Base-by-base conservation (phyloP, 2,888 invertebrate species). In the Ephialtes manifestator region DNA sequence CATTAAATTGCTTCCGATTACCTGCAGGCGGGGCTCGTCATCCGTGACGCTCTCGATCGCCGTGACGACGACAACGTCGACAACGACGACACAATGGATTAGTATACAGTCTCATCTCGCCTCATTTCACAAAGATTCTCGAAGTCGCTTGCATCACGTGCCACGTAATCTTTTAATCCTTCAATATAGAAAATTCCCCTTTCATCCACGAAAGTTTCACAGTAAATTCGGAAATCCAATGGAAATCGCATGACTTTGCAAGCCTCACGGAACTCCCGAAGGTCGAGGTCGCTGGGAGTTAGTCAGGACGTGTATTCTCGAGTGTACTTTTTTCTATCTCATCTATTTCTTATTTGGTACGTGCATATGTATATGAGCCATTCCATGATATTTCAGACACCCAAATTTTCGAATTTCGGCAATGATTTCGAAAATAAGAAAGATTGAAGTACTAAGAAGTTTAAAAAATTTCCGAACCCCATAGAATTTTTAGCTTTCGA, bases 1-100 rank as follows among this genome's bases (percentile, higher is more conserved):
- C 87, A 79, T 88, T 85, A 88, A 90, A 88, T 90, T 68, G 86
- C 87, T 87, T 89, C 87, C 81, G 87, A 89, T 86, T 89, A 85
- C 85, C 83, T 55, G n/a, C 53, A 43, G 35, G 70, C 74, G 31
- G 63, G 51, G 20, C 11, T 78, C 74, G 74, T 85, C 81, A 81
- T 53, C 81, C 77, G 67, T 81, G 78, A 78, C 85, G 75, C 18
- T 76, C 46, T 65, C 67, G 71, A 72, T 78, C 43, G 39, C 70
- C 70, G 58, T 43, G 78, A 55, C 55, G 28, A 28, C 20, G 58
- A 35, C 24, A 15, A n/a, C 68, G 7, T 48, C 46, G 68, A 55
- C 15, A 51, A 0, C n/a, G n/a, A n/a, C 55, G 10, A 20, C 20
- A 11, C 55, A 8, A 53, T 10, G 28, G 28, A 67, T 20, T 20